These are phyloP conservation scores for Mercenaria mercenaria DNA, from an alignment of 1,140 invertebrate species.

Conservation along the genomic window DNA sequence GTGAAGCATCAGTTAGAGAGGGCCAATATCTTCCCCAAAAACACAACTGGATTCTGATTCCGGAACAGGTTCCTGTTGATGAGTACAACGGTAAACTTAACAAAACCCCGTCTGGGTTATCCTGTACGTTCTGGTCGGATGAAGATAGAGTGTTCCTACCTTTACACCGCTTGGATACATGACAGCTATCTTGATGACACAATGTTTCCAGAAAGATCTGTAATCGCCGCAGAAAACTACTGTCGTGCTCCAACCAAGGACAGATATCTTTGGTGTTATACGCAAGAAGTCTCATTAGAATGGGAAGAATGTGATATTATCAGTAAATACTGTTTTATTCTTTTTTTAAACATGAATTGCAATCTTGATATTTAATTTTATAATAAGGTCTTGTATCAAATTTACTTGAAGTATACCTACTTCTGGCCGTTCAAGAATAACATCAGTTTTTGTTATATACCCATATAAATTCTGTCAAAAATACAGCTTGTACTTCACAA, in stretches of 20 bases:
- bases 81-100: neutral
- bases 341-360: too few species aligned
- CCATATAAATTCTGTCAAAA: too few species aligned
- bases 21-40: too few species aligned
- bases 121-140: neutral
- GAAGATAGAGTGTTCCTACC: neutral
- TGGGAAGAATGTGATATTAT: neutral
- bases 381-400: too few species aligned
- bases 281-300: neutral
- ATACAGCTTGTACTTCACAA: too few species aligned
- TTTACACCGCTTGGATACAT: neutral
- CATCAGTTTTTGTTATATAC: too few species aligned
- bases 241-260: neutral
- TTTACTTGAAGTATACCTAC: too few species aligned
- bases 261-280: constrained; percentile 13
- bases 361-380: too few species aligned
- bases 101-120: neutral
- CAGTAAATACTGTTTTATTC: too few species aligned
- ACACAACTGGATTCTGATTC: neutral
- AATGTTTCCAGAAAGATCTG: constrained; percentile 1
- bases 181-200: neutral
- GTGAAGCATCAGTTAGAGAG: too few species aligned
- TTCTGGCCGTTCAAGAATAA: too few species aligned
- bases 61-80: neutral
- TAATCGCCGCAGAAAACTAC: neutral